Evolutionary conservation across 2,888 invertebrate species (phyloP).

Genomic region (Leptopilina myrica): DNA sequence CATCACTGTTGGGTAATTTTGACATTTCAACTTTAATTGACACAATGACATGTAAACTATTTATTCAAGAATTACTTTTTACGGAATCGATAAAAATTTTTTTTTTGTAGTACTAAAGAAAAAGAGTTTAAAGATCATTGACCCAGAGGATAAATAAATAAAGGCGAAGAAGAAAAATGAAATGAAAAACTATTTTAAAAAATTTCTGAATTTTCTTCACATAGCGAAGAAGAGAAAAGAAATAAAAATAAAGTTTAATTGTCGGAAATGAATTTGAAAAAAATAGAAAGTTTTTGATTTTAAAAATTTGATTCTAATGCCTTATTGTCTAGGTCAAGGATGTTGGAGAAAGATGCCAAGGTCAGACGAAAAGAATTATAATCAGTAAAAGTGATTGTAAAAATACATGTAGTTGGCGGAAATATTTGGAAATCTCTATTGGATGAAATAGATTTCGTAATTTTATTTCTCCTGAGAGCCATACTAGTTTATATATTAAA

Average conservation of each 20-base stretch:
- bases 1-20: not conserved
- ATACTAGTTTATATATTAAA: not conserved
- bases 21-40: not conserved
- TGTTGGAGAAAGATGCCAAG: not conserved
- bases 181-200: not conserved
- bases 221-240: too few relatives aligned
- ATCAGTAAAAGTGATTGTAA: not conserved
- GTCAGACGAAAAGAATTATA: not conserved
- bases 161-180: not conserved
- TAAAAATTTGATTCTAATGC: not conserved
- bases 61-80: not conserved
- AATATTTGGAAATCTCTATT: slow-evolving; percentile 5
- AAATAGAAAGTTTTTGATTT: not conserved
- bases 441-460: slow-evolving; percentile 22
- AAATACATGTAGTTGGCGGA: slow-evolving; percentile 10
- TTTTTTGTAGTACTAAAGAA: not conserved
- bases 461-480: not conserved
- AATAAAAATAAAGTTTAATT: too few relatives aligned
- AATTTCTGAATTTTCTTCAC: not conserved
- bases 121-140: not conserved
- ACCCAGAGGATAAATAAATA: not conserved
- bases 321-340: not conserved
- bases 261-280: not conserved
- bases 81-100: not conserved
- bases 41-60: not conserved